Evolutionary conservation across 2,113 vertebrate genomes (phyloP), one percentile per base, ranked within the genome.

Genomic region (Zosterops borbonicus): DNA sequence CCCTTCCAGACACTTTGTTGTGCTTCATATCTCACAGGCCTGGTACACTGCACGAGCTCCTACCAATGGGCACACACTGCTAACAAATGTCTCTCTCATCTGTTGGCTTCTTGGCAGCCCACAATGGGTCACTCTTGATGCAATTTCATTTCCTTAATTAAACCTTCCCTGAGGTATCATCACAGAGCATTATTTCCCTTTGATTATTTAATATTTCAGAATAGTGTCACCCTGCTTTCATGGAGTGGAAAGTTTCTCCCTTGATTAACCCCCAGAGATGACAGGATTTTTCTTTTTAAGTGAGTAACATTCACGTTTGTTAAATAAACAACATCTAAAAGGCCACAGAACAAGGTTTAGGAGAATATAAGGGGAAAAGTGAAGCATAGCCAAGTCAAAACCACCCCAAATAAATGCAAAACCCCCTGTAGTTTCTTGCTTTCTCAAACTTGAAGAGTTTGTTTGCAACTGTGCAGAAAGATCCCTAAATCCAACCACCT

Each of bases 71-170:
- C 41, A 89, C 46, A 53, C 41, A 37, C 17, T 62, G 58, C 49
- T 80, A 89, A 52, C 39, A 55, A 87, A 85, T 68, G 50, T 87
- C 60, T 92, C 75, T 62, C 50, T 86, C 65, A 37, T 60, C 65
- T 44, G 20, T n/a, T 82, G 70, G 55, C 49, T 92, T 94, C 87
- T 65, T 87, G 80, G 74, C 74, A 95, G 81, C 83, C 86, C 83
- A 81, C 88, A 89, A 91, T 2, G 20, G 96, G 91, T 89, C 91
- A 95, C 47, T 93, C 89, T 76, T 64, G 83, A 92, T 50, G 67
- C 65, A 91, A 69, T 93, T 96, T 93, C 74, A 89, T 92, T 93
- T 92, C 50, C 71, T 83, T 95, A 96, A 96, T 96, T 95, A 96
- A 94, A 65, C 73, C 27, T 87, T 87, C 67, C 91, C 73, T 80